phyloP scores from a whole-genome alignment of 2,797 vertebrate genomes.

The Myotis findleyi region DNA sequence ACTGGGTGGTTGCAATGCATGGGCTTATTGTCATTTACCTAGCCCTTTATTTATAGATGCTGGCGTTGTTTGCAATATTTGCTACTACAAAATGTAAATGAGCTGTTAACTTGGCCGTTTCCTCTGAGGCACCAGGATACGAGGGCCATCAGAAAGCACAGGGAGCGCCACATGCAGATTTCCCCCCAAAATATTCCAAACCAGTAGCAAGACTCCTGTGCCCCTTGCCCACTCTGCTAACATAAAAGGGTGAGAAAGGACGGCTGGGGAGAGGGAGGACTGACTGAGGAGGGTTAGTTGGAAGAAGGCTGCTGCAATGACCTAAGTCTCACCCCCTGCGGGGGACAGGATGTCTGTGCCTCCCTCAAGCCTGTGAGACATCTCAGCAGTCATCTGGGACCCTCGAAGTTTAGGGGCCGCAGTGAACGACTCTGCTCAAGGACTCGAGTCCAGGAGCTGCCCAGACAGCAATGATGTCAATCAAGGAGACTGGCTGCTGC shows the following conservation, averaged over 20 bases:
- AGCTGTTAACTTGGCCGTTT: not conserved
- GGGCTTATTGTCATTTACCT: not conserved
- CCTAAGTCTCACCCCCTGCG: not conserved
- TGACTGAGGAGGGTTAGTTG: not conserved
- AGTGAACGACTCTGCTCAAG: not conserved
- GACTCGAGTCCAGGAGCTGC: not conserved
- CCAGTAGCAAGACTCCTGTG: not conserved
- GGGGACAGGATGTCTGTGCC: not conserved
- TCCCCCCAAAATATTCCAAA: not conserved
- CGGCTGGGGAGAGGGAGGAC: not conserved
- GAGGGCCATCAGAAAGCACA: not conserved
- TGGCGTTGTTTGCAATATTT: not conserved
- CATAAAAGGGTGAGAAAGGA: not conserved
- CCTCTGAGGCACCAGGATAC: not conserved
- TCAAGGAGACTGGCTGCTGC: not conserved
- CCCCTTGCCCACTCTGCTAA: not conserved
- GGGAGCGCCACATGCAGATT: fast-evolving
- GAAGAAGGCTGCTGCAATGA: not conserved
- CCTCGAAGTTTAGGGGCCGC: not conserved
- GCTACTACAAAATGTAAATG: not conserved
- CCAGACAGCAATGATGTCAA: not conserved
- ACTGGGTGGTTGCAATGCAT: not conserved
- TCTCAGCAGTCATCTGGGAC: not conserved
- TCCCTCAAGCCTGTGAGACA: not conserved
- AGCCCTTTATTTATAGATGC: not conserved